Percentiles rank a stretch among this genome's conserved stretches.
These are phyloP conservation scores for Heterodera filipjevi DNA, from an alignment of 2,888 invertebrate genomes.

Conservation along the genomic window DNA sequence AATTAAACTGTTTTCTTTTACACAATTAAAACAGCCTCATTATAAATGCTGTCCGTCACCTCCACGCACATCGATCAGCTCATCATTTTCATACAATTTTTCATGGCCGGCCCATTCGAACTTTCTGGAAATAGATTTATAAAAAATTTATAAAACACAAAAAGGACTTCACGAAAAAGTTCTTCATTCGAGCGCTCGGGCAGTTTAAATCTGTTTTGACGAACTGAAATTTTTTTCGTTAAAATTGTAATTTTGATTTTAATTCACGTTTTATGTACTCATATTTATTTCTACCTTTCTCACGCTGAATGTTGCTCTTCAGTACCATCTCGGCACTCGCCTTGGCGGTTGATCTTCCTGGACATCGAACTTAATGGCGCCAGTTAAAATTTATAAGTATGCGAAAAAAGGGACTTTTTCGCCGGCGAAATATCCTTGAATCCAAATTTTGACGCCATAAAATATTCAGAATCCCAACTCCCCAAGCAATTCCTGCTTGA, in stretches of 20 bases:
- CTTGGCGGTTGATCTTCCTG: not conserved
- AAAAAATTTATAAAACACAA: not conserved
- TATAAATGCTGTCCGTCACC: conserved; percentile 23
- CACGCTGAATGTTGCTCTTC: conserved; percentile 1
- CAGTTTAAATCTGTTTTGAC: conserved; percentile 26
- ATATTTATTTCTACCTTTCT: not conserved
- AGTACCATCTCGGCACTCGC: not conserved
- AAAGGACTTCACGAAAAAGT: conserved; percentile 16
- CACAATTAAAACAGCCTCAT: conserved; percentile 9
- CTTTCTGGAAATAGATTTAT: conserved; percentile 14
- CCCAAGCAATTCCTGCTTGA: too few relatives aligned
- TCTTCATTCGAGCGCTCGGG: conserved; percentile 27
- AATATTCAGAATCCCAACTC: too few relatives aligned
- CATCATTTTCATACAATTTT: conserved; percentile 22
- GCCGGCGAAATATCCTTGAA: too few relatives aligned
- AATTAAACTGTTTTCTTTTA: too few relatives aligned
- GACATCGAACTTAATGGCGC: not conserved
- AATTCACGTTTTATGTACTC: too few relatives aligned
- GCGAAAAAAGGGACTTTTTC: too few relatives aligned
- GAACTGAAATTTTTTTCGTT: conserved; percentile 20
- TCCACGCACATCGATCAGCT: conserved; percentile 25
- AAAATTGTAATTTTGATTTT: too few relatives aligned
- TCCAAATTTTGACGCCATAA: too few relatives aligned
- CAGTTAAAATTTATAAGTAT: too few relatives aligned
- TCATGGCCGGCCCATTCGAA: conserved; percentile 28